phyloP scores from a whole-genome alignment of 2,113 vertebrate genomes.

The Clarias gariepinus region DNA sequence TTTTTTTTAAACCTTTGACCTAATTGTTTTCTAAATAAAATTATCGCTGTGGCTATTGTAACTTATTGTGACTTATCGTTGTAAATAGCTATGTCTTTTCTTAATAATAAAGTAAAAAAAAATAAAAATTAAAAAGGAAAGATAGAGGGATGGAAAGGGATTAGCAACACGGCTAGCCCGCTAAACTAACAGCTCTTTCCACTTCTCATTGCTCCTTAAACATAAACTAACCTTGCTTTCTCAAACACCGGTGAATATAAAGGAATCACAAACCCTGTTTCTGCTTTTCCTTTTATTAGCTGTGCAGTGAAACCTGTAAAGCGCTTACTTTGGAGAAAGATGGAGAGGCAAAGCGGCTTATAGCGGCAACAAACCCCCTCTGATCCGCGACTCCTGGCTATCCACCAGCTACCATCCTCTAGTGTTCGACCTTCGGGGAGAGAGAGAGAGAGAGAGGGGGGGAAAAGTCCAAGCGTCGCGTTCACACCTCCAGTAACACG shows the following conservation, averaged over 20 bases:
- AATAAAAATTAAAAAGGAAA: not conserved
- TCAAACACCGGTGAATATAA: no score
- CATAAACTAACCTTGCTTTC: not conserved
- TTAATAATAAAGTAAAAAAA: no score
- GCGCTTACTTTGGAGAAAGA: conserved; percentile 33
- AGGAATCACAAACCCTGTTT: not conserved
- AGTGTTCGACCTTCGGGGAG: not conserved
- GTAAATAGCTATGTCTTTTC: no score
- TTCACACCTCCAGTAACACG: not conserved
- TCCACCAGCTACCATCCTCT: conserved; percentile 25
- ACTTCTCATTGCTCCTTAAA: not conserved
- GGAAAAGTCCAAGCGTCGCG: not conserved
- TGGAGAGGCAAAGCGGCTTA: conserved; percentile 39
- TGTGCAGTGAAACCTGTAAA: not conserved
- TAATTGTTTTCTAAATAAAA: no score
- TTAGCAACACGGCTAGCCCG: conserved; percentile 30
- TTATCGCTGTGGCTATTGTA: no score
- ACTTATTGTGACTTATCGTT: no score
- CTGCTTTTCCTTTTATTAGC: not conserved
- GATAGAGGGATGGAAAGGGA: not conserved
- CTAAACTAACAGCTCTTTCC: not conserved
- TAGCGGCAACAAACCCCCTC: conserved; percentile 28
- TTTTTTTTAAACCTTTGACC: no score
- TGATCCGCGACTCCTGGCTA: conserved; percentile 4
- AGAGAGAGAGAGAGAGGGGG: no score